Evolutionary conservation across 2,888 invertebrate genomes (phyloP), one percentile per base, ranked within the genome.

Genomic region (Temnothorax unifasciatus): DNA sequence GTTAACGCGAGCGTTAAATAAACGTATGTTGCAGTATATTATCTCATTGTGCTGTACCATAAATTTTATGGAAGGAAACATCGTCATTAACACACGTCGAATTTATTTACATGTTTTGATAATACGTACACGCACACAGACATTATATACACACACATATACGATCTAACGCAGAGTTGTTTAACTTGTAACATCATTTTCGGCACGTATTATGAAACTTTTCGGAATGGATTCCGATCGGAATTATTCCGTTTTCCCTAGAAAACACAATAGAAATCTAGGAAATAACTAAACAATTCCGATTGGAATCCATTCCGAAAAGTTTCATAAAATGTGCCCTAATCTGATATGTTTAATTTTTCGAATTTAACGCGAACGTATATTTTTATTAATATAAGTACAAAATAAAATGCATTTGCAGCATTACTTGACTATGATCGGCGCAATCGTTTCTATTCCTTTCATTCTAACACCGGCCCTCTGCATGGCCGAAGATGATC

Each of bases 351-450:
- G 21, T 64, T 52, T 15, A 38, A 38, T 71, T 52, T 34, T 18
- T 4, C 8, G 9, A 54, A 71, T 34, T 3, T 69, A 71, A 38
- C 15, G 1, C 18, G 3, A 34, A 0, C 9, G 13, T 4, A 25
- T 85, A 69, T 84, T 84, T 34, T 44, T 66, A 34, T 61, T 13
- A 21, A 69, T 59, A 2, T 64, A 25, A 66, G 13, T 38, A 2
- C 38, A 29, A 57, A 54, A 0, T 44, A 50, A 9, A 21, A 74
- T 44, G 61, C 50, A 44, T 77, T 94, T 93, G 3, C 94, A 98
- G 96, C 97, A 98, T 93, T 98, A 97, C 94, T 95, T 98, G 89
- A 98, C 98, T 0, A 98, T 98, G 97, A 97, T 98, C 85, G 98
- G 98, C 0, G 97, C 97, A 0, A 98, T 98, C 52, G 97, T 98